Conservation (phyloP, 2,888 invertebrate genomes). For the Anoplius nigerrimus region DNA sequence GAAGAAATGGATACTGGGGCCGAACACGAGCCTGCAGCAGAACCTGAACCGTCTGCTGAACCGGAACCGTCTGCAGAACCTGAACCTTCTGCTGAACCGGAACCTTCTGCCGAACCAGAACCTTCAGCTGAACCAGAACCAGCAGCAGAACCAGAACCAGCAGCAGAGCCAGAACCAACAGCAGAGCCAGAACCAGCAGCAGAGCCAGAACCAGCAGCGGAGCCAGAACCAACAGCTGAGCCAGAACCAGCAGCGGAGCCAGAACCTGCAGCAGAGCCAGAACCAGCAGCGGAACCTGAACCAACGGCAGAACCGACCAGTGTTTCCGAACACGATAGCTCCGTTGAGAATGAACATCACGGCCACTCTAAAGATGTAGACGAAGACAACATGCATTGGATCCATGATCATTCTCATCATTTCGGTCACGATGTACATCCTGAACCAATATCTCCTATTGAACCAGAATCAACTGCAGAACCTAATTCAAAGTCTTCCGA, state of each 20-base stretch:
- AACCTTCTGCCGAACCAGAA: slow-evolving; percentile 51
- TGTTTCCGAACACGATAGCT: slow-evolving; percentile 37
- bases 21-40: slow-evolving; percentile 41
- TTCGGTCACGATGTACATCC: slow-evolving; percentile 43
- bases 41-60: slow-evolving; percentile 50
- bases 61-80: slow-evolving; percentile 52
- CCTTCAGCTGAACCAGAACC: slow-evolving; percentile 51
- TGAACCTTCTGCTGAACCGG: slow-evolving; percentile 39
- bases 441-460: slow-evolving; percentile 39
- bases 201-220: slow-evolving; percentile 53
- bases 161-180: slow-evolving; percentile 46
- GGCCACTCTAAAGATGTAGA: slow-evolving; percentile 48
- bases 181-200: slow-evolving; percentile 54
- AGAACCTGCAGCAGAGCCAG: slow-evolving; percentile 48
- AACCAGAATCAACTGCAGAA: slow-evolving; percentile 55
- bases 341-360: slow-evolving; percentile 54
- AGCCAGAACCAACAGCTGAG: slow-evolving; percentile 34
- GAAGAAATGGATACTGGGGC: slow-evolving; percentile 50
- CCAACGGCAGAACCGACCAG: slow-evolving; percentile 60
- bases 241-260: slow-evolving; percentile 48
- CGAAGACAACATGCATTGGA: slow-evolving; percentile 45
- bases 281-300: slow-evolving; percentile 49
- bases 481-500: slow-evolving; percentile 56
- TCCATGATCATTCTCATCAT: slow-evolving; percentile 35
- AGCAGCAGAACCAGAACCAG: slow-evolving; percentile 45